Percentiles rank a stretch among this genome's conserved stretches.
Evolutionary conservation across 2,113 vertebrate species (phyloP).

Genomic region (Nematolebias whitei): DNA sequence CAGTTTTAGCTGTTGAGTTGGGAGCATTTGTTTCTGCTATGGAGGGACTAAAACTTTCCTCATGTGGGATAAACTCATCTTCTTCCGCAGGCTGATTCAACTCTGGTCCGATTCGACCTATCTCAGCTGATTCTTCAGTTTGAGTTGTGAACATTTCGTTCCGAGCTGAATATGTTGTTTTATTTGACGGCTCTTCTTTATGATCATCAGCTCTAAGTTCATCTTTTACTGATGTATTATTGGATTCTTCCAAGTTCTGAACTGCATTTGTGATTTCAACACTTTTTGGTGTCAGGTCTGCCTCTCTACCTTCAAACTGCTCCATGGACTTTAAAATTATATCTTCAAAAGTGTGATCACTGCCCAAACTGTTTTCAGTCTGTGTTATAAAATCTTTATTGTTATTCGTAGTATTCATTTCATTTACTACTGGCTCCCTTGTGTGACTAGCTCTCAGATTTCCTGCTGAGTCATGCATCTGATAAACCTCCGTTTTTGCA

Average conservation of each 20-base stretch:
- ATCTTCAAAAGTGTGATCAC: not conserved
- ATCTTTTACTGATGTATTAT: not conserved
- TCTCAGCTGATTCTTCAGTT: constrained; percentile 1
- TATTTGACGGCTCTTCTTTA: not conserved
- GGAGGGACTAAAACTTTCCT: constrained; percentile 4
- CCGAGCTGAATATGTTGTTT: not conserved
- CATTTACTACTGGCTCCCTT: constrained; percentile 2
- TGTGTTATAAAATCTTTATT: constrained; percentile 1
- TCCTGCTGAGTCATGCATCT: not conserved
- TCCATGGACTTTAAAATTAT: not conserved
- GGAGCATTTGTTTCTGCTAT: not conserved
- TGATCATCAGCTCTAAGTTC: not conserved
- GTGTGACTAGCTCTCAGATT: not conserved
- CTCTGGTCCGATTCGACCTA: not conserved
- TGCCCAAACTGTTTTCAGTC: not conserved
- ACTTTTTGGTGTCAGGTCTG: not conserved
- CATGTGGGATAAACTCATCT: not conserved
- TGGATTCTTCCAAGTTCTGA: constrained; percentile 10
- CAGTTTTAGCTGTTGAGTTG: not conserved
- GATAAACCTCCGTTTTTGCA: not conserved
- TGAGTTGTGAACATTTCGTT: not conserved
- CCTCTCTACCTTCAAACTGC: not conserved
- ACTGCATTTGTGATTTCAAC: not conserved
- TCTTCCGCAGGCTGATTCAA: too few relatives aligned
- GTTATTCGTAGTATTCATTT: not conserved